Evolutionary conservation across 1,140 invertebrate genomes (phyloP), one percentile per base, ranked within the genome.

Genomic region (Tetramorium alpestre): DNA sequence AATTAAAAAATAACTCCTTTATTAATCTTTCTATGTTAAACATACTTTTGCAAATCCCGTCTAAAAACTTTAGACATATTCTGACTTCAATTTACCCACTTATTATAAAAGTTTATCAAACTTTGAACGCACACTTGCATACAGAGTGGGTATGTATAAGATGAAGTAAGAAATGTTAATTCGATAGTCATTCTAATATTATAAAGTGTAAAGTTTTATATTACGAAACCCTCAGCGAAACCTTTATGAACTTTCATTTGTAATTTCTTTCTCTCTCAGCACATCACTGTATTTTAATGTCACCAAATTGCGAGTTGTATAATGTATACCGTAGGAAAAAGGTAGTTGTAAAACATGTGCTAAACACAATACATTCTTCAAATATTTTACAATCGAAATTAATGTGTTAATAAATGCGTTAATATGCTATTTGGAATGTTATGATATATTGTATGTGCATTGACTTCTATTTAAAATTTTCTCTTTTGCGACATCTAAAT

Each of bases 21-120:
- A 41, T 64, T 77, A 11, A 16, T 22, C n/a, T 6, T 62, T 18
- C 38, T 18, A 28, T 10, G 4, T 77, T 47, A 28, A 78, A 64
- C 10, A 6, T 22, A 25, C 62, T 64, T 78, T 3, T 22, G 5
- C 38, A 1, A 58, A 76, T 65, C 18, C 56, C 7, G n/a, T 41
- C 22, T 60, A 25, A 28, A 28, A 78, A 78, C 76, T 78, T 78
- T 64, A 47, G 18, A 22, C 22, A 47, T 65, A 49, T 49, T 65
- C 44, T 33, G 44, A 33, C 18, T 65, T 49, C 44, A 78, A 78
- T 78, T 78, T 65, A 33, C 7, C 6, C 25, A 78, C 25, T 65
- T 78, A 65, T 78, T 49, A 65, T 47, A 78, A 65, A 78, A 78
- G 41, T 78, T 77, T 65, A n/a, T 16, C 7, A 11, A 78, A 77